Conservation (phyloP, 92 coral and sea anemone species). For the Actinostola sp. region DNA sequence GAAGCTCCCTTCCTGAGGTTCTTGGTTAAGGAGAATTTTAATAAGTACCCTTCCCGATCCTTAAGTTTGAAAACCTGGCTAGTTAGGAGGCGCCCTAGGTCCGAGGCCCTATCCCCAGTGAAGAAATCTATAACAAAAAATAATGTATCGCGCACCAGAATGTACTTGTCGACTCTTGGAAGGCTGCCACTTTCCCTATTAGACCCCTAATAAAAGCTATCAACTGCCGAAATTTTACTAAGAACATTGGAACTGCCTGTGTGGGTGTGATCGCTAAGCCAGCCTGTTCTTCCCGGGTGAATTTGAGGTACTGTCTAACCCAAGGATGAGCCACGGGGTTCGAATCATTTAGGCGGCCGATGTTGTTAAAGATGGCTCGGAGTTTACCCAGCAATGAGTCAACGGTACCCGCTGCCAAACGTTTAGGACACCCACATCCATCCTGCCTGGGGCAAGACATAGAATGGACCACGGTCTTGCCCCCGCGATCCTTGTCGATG, state of each 20-base stretch:
- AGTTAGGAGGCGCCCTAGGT: slow-evolving; percentile 29
- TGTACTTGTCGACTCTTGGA: slow-evolving; percentile 20
- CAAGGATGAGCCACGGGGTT: too few relatives aligned
- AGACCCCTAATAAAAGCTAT: slow-evolving; percentile 13
- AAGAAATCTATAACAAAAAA: slow-evolving; percentile 44
- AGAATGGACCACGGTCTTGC: slow-evolving; percentile 17
- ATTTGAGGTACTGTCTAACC: too few relatives aligned
- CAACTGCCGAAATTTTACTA: slow-evolving; percentile 21
- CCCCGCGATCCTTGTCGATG: slow-evolving; percentile 39
- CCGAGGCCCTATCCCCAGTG: slow-evolving; percentile 45
- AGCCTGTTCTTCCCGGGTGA: slow-evolving; percentile 24
- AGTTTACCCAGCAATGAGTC: slow-evolving; percentile 36
- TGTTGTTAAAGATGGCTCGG: slow-evolving; percentile 44
- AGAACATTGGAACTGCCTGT: slow-evolving; percentile 26
- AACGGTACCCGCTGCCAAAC: slow-evolving; percentile 38
- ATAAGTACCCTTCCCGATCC: slow-evolving; percentile 22
- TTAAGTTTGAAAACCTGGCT: slow-evolving; percentile 33
- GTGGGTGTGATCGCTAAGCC: slow-evolving; percentile 18
- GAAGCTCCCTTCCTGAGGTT: slow-evolving; percentile 18
- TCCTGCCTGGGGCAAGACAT: slow-evolving; percentile 6
- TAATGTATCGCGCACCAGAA: slow-evolving; percentile 30
- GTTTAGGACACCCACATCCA: slow-evolving; percentile 20
- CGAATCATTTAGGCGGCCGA: slow-evolving; percentile 46
- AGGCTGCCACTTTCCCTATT: not conserved
- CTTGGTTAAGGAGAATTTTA: slow-evolving; percentile 24